A percentile compares a stretch with the other conserved stretches of the same genome.
Conservation (phyloP, 2,888 invertebrate species). For the Acanthococcus lagerstroemiae region DNA sequence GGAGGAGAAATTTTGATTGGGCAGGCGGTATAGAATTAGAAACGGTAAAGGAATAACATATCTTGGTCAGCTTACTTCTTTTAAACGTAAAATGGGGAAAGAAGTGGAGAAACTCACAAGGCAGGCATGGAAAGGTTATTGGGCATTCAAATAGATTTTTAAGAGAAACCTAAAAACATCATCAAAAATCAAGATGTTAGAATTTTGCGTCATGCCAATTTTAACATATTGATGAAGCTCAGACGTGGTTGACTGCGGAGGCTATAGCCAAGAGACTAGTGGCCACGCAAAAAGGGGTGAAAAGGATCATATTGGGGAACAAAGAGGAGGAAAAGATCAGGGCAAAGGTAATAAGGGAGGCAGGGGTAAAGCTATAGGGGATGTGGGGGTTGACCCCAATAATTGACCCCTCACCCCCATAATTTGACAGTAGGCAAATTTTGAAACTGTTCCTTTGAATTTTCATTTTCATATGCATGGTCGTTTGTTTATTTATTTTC, state of each 20-base stretch:
- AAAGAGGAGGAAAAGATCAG: neutral
- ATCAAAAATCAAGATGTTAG: neutral
- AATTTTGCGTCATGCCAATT: neutral
- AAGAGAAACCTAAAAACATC: neutral
- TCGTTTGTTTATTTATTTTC: no score
- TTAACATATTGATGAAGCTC: neutral
- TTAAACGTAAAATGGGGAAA: neutral
- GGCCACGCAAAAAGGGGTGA: neutral
- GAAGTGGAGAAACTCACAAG: neutral
- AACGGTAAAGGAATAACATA: neutral
- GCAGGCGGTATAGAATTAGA: neutral
- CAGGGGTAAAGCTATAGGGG: neutral
- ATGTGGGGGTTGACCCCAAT: no score
- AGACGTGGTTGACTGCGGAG: neutral
- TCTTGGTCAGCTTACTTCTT: neutral
- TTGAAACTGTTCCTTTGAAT: no score
- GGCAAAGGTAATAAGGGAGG: neutral
- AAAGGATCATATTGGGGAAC: neutral
- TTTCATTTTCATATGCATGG: no score
- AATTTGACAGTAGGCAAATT: no score
- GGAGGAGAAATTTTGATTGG: no score
- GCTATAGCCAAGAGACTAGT: neutral
- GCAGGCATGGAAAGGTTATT: neutral
- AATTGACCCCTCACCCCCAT: no score
- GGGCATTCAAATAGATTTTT: neutral